phyloP scores from a whole-genome alignment of 2,888 invertebrate genomes.

The Pimpla rufipes region DNA sequence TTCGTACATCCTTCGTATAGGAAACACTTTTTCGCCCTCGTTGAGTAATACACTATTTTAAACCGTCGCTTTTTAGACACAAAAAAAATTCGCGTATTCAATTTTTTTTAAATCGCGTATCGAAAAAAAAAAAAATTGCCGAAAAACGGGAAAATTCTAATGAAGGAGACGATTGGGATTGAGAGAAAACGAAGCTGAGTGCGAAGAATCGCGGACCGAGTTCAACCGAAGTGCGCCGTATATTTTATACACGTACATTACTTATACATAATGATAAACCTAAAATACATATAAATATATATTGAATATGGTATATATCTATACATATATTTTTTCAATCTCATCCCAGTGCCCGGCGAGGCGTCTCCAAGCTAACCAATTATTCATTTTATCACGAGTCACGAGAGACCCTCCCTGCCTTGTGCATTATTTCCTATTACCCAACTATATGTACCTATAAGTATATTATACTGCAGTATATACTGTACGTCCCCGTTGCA shows the following conservation, averaged over 20 bases:
- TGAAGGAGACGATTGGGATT: too few species aligned
- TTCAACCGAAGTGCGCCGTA: conserved; percentile 22
- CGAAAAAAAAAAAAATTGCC: too few species aligned
- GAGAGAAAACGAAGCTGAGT: neutral
- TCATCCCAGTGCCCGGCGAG: conserved; percentile 67
- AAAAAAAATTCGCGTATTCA: too few species aligned
- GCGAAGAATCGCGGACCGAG: neutral
- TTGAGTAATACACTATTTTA: too few species aligned
- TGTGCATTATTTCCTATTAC: conserved; percentile 42
- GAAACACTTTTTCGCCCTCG: too few species aligned
- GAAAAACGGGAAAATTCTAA: too few species aligned
- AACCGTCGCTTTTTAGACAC: too few species aligned
- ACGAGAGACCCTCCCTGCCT: conserved; percentile 54
- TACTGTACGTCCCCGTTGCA: conserved; percentile 16
- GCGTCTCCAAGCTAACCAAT: conserved; percentile 64
- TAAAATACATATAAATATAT: conserved; percentile 33
- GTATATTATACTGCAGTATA: conserved; percentile 5
- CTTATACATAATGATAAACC: conserved; percentile 26
- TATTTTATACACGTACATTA: conserved; percentile 52
- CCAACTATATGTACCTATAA: neutral
- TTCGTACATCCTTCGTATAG: too few species aligned
- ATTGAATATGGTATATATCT: conserved; percentile 69
- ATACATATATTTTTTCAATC: conserved; percentile 78
- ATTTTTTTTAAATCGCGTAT: too few species aligned
- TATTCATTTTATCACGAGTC: conserved; percentile 68